These are phyloP conservation scores for Bovichtus variegatus DNA, from an alignment of 2,797 vertebrate genomes.

Conservation along the genomic window DNA sequence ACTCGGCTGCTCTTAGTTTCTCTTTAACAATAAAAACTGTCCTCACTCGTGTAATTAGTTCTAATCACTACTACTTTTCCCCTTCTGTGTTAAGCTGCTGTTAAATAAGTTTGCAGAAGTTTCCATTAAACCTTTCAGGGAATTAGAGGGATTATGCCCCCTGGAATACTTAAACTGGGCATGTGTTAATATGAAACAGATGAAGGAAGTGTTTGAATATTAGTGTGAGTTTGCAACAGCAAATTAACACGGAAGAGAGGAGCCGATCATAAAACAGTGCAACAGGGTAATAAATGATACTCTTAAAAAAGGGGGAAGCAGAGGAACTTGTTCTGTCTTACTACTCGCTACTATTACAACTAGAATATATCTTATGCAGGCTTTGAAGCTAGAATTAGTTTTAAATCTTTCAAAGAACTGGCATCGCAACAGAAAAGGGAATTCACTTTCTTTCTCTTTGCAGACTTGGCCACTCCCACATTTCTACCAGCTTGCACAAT, in stretches of 20 bases:
- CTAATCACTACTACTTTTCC: not conserved
- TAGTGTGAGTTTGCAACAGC: not conserved
- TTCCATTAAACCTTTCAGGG: not conserved
- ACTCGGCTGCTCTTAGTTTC: not conserved
- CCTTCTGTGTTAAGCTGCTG: not conserved
- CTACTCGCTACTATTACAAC: not conserved
- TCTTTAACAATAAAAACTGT: not conserved
- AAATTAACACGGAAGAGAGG: conserved; percentile 1
- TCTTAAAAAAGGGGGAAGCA: not conserved
- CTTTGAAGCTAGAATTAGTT: not conserved
- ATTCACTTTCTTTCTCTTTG: conserved; percentile 3
- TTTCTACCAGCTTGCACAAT: conserved; percentile 38
- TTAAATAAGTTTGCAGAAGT: not conserved
- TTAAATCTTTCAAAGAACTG: conserved; percentile 1
- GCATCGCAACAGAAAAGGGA: conserved; percentile 18
- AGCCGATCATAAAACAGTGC: conserved; percentile 16
- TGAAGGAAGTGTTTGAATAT: conserved; percentile 10
- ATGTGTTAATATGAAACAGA: conserved; percentile 32
- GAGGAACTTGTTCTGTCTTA: not conserved
- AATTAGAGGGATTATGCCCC: not conserved
- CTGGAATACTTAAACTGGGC: not conserved
- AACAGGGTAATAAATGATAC: not conserved
- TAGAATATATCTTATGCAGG: not conserved
- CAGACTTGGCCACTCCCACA: conserved; percentile 12
- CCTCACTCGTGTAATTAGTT: not conserved